Percentiles rank a stretch among this genome's conserved stretches.
These are phyloP conservation scores for Todus mexicanus DNA, from an alignment of 2,797 vertebrate genomes.

Conservation along the genomic window DNA sequence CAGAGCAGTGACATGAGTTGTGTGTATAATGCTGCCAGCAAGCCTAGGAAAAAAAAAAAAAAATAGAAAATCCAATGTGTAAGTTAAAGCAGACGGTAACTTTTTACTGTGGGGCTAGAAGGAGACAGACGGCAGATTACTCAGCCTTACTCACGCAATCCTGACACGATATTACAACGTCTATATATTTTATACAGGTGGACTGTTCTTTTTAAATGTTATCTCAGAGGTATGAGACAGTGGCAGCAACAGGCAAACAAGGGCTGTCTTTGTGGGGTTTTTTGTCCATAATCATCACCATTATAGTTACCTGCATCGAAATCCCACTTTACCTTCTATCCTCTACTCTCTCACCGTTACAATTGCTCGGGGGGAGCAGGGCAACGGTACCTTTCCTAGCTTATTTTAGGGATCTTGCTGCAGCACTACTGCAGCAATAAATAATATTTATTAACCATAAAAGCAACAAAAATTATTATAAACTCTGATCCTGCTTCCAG, in stretches of 20 bases:
- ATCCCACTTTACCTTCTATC: not conserved
- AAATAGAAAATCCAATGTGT: not conserved
- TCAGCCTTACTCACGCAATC: not conserved
- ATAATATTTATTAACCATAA: slow-evolving; percentile 30
- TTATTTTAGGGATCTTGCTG: not conserved
- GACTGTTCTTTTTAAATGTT: not conserved
- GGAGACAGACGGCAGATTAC: not conserved
- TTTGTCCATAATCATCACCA: not conserved
- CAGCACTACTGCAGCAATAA: not conserved
- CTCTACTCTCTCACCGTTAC: not conserved
- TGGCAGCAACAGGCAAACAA: not conserved
- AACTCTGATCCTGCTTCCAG: slow-evolving; percentile 18
- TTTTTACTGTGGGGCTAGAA: not conserved
- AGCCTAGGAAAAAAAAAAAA: not conserved
- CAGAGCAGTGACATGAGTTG: slow-evolving; percentile 6
- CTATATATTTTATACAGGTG: not conserved
- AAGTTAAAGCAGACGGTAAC: not conserved
- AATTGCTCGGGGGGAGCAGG: not conserved
- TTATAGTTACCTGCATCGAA: not conserved
- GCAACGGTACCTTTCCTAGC: not conserved
- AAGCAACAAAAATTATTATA: not conserved
- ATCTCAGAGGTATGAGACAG: not conserved
- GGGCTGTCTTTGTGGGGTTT: not conserved
- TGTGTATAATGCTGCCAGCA: slow-evolving; percentile 19
- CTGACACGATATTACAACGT: not conserved